Evolutionary conservation across 2,113 vertebrate species (phyloP).

Genomic region (Hucho hucho): DNA sequence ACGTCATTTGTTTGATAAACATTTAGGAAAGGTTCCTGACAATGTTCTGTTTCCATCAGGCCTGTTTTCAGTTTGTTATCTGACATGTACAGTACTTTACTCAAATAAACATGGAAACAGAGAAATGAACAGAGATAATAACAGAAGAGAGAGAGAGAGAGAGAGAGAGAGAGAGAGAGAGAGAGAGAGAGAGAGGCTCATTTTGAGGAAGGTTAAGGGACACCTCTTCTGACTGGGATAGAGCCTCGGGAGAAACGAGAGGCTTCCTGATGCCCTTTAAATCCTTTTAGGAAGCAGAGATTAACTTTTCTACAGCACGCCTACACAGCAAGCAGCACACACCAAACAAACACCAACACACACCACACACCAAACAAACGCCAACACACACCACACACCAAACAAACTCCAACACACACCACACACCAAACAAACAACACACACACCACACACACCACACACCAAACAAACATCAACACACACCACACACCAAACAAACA

Average conservation of each 20-base stretch:
- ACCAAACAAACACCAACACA: neutral
- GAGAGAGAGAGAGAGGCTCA: conserved; percentile 22
- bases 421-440: too few relatives aligned
- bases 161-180: neutral
- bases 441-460: neutral
- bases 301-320: conserved; percentile 29
- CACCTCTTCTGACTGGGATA: conserved; percentile 46
- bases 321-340: neutral
- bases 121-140: too few relatives aligned
- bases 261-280: conserved; percentile 54
- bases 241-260: conserved; percentile 44
- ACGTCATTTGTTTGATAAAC: too few relatives aligned
- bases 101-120: too few relatives aligned
- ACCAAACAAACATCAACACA: neutral
- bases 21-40: too few relatives aligned
- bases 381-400: neutral
- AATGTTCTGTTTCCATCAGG: too few relatives aligned
- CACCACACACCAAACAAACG: neutral
- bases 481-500: neutral
- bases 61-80: too few relatives aligned
- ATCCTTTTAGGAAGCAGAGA: conserved; percentile 63
- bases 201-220: conserved; percentile 49
- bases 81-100: too few relatives aligned
- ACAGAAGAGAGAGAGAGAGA: too few relatives aligned
- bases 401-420: neutral